phyloP scores from a whole-genome alignment of 2,888 invertebrate species.

The Empis livida region DNA sequence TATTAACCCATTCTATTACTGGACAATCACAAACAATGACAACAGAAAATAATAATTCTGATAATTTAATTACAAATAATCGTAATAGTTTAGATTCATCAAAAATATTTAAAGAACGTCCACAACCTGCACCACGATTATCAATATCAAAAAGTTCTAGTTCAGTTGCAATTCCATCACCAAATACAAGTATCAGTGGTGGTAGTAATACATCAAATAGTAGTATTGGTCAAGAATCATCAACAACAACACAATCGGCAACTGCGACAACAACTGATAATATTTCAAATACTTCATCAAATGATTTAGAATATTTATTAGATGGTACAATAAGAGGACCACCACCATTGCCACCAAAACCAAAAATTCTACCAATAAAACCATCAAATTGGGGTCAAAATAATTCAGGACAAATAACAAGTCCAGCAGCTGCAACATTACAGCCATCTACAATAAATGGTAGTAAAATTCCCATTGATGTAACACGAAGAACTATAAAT shows the following conservation, averaged over 20 bases:
- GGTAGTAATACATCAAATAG: not conserved
- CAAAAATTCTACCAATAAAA: conserved; percentile 53
- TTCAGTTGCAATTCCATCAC: conserved; percentile 20
- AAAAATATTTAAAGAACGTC: conserved; percentile 13
- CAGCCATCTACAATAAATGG: conserved; percentile 11
- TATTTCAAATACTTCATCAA: not conserved
- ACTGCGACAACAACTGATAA: conserved; percentile 14
- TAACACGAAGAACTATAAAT: conserved; percentile 21
- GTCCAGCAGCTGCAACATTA: conserved; percentile 13
- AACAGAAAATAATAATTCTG: not conserved
- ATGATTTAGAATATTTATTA: not conserved
- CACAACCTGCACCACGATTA: conserved; percentile 30
- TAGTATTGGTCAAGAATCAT: not conserved
- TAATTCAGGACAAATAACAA: conserved; percentile 19
- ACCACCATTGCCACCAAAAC: conserved; percentile 63
- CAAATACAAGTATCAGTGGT: conserved; percentile 21
- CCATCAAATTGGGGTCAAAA: conserved; percentile 42
- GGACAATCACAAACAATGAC: not conserved
- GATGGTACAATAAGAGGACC: conserved; percentile 34
- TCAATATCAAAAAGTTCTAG: conserved; percentile 22
- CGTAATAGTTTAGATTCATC: conserved; percentile 7
- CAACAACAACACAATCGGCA: conserved; percentile 10
- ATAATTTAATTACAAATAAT: conserved; percentile 3
- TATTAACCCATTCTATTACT: no score
- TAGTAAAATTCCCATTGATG: conserved; percentile 20